Percentiles rank a stretch among this genome's conserved stretches.
These are phyloP conservation scores for Stomatorhinus walkeri DNA, from an alignment of 2,797 vertebrate genomes.

Conservation along the genomic window DNA sequence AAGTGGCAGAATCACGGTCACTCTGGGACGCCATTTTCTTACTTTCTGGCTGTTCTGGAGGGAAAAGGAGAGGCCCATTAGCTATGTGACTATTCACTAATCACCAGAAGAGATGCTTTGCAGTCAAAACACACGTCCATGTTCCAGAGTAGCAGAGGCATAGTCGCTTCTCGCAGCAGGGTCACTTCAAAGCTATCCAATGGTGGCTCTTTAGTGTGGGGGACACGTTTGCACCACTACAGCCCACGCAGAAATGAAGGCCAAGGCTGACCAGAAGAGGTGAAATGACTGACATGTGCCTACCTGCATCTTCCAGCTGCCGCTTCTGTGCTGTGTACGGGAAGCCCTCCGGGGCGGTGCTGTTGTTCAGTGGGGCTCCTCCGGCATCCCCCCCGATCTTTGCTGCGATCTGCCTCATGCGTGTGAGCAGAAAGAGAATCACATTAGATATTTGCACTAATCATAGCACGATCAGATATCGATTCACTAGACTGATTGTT, in stretches of 20 bases:
- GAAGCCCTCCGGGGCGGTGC: conserved; percentile 48
- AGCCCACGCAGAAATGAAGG: neutral
- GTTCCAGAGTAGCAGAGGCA: neutral
- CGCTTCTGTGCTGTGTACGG: conserved; percentile 65
- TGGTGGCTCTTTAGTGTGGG: neutral
- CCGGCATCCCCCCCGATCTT: conserved; percentile 65
- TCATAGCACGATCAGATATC: neutral
- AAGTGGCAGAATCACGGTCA: conserved; percentile 40
- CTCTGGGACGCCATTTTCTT: conserved; percentile 67
- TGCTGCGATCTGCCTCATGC: conserved; percentile 58
- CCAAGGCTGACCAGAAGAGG: neutral
- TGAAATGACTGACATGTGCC: neutral
- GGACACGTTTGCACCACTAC: neutral
- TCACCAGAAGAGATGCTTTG: neutral
- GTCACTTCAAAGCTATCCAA: neutral
- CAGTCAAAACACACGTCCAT: neutral
- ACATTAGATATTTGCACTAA: neutral
- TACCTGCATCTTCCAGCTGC: conserved; percentile 69
- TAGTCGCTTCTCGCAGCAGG: neutral
- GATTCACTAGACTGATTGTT: neutral
- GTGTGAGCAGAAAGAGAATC: neutral
- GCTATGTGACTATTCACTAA: neutral
- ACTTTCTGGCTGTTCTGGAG: conserved; percentile 66
- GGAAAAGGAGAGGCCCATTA: conserved; percentile 25
- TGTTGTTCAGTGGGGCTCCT: conserved; percentile 58